These are phyloP conservation scores for Mustela nigripes DNA, from an alignment of 2,113 vertebrate species.

Conservation along the genomic window DNA sequence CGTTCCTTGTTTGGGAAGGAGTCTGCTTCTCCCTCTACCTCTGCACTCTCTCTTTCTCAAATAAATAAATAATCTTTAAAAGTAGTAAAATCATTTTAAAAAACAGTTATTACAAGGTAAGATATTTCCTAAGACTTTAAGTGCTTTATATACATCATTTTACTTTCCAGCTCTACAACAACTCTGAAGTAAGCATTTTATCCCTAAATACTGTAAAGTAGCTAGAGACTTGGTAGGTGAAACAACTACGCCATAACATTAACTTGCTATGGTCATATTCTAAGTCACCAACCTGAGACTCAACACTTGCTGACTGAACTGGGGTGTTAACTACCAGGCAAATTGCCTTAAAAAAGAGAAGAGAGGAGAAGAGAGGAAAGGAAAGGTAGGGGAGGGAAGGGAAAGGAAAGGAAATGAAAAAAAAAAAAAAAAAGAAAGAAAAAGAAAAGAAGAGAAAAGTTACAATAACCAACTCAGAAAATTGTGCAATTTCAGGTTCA, in stretches of 20 bases:
- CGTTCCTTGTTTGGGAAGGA: too few species aligned
- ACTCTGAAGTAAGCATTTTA: neutral
- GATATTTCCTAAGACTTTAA: constrained; percentile 8
- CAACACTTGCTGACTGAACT: neutral
- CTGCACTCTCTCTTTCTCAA: too few species aligned
- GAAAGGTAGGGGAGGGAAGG: too few species aligned
- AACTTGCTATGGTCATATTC: neutral
- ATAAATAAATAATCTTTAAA: neutral
- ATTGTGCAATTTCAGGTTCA: neutral
- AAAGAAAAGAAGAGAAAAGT: neutral
- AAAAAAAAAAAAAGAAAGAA: too few species aligned
- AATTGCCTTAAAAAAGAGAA: neutral
- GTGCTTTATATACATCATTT: neutral
- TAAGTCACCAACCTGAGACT: neutral
- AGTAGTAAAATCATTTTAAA: neutral
- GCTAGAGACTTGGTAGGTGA: neutral
- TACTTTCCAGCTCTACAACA: neutral
- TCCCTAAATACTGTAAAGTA: neutral
- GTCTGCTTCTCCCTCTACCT: too few species aligned
- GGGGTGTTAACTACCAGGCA: neutral
- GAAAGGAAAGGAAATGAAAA: too few species aligned
- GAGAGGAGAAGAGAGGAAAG: neutral
- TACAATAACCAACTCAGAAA: neutral
- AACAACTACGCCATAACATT: neutral
- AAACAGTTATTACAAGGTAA: neutral